phyloP scores from a whole-genome alignment of 2,888 invertebrate species.

The Dione vanillae region DNA sequence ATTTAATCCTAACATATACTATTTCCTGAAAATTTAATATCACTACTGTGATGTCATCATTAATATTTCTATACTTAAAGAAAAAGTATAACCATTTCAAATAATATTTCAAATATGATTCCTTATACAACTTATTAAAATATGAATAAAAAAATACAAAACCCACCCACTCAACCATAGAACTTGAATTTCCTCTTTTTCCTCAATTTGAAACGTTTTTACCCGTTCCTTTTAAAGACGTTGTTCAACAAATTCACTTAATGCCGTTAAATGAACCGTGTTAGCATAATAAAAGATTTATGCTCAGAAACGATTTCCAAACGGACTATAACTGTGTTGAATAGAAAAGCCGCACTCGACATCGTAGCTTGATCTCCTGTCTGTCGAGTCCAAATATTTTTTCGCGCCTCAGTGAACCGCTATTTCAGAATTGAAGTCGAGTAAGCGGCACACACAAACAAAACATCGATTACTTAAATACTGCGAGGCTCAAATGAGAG shows the following conservation, averaged over 20 bases:
- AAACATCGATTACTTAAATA: slow-evolving; percentile 59
- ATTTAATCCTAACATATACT: neutral
- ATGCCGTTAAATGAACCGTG: slow-evolving; percentile 82
- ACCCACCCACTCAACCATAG: slow-evolving; percentile 55
- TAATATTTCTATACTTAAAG: neutral
- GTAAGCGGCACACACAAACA: slow-evolving; percentile 65
- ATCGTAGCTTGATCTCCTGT: slow-evolving; percentile 51
- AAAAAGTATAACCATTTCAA: neutral
- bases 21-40: neutral
- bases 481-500: slow-evolving; percentile 53
- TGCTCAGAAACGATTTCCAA: slow-evolving; percentile 78
- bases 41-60: neutral
- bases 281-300: slow-evolving; percentile 82
- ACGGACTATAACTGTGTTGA: slow-evolving; percentile 75
- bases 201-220: slow-evolving; percentile 71
- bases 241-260: slow-evolving; percentile 83
- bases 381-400: slow-evolving; percentile 58
- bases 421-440: slow-evolving; percentile 57
- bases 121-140: neutral
- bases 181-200: slow-evolving; percentile 56
- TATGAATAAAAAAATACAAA: slow-evolving; percentile 34
- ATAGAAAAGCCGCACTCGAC: slow-evolving; percentile 62
- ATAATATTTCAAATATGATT: neutral
- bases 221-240: slow-evolving; percentile 79
- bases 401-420: slow-evolving; percentile 56